Conservation (phyloP, 1,140 invertebrate species). For the Drosophila kikkawai region DNA sequence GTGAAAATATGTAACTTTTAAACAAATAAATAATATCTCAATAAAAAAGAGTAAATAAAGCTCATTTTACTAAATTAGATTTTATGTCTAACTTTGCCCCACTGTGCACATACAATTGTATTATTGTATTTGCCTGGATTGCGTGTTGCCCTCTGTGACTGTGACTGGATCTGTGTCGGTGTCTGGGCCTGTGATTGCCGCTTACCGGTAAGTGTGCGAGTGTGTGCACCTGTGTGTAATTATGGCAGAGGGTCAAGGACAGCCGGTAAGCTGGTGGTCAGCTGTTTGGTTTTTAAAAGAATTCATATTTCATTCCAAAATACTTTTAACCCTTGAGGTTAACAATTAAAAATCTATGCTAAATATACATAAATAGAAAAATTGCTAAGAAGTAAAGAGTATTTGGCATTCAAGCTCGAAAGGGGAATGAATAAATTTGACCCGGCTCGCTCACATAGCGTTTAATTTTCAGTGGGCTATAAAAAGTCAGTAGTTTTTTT, state of each 20-base stretch:
- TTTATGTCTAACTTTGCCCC: not conserved
- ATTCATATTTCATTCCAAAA: not conserved
- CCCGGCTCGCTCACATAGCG: not conserved
- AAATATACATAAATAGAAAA: not conserved
- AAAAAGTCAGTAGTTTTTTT: conserved; percentile 5
- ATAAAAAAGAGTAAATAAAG: not conserved
- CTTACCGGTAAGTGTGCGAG: conserved; percentile 21
- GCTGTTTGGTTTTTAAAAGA: conserved; percentile 6
- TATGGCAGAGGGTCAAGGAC: conserved; percentile 70
- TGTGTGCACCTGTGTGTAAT: conserved; percentile 32
- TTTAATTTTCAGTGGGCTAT: conserved; percentile 26
- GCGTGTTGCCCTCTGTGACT: conserved; percentile 33
- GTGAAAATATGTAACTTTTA: too few species aligned
- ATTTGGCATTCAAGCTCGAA: not conserved
- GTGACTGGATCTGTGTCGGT: conserved; percentile 9
- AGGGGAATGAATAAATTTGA: not conserved
- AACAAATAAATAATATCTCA: not conserved
- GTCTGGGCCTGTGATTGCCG: conserved; percentile 5
- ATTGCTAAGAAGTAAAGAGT: not conserved
- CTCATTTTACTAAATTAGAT: not conserved
- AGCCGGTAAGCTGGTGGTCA: conserved; percentile 46
- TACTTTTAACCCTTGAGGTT: not conserved
- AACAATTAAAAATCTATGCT: not conserved
- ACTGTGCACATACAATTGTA: conserved; percentile 40
- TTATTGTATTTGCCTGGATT: conserved; percentile 41